A percentile compares a stretch with the other conserved stretches of the same genome.
These are phyloP conservation scores for Mobula birostris DNA, from an alignment of 2,113 vertebrate species.

Conservation along the genomic window DNA sequence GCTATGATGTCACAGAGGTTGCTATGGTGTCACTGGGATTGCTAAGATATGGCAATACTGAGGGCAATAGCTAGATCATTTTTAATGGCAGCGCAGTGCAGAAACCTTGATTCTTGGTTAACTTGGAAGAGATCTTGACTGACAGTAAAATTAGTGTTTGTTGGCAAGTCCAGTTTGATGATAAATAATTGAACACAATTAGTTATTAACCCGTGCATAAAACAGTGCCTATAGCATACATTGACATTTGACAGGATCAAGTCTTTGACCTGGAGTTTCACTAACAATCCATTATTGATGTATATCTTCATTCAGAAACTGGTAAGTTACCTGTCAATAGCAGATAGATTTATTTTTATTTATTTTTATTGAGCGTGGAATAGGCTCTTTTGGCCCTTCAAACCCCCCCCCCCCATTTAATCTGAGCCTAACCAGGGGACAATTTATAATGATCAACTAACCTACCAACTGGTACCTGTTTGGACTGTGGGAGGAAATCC, in stretches of 20 bases:
- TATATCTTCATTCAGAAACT: neutral
- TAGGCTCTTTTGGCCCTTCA: too few relatives aligned
- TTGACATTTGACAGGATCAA: neutral
- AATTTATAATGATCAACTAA: too few relatives aligned
- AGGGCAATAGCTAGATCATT: neutral
- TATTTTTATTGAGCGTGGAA: too few relatives aligned
- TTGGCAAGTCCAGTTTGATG: neutral
- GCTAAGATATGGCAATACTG: neutral
- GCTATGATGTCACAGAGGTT: too few relatives aligned
- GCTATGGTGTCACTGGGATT: neutral
- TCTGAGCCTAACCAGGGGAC: too few relatives aligned
- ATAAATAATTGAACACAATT: neutral
- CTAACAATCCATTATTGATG: conserved; percentile 8
- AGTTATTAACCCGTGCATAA: neutral
- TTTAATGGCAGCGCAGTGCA: conserved; percentile 17
- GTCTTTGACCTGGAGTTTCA: neutral
- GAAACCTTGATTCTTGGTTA: neutral
- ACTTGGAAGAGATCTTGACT: conserved; percentile 14
- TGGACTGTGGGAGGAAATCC: too few relatives aligned
- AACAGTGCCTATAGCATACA: neutral
- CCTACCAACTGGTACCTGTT: too few relatives aligned
- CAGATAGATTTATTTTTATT: neutral
- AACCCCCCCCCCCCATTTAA: too few relatives aligned
- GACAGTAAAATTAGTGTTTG: neutral
- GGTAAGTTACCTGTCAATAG: neutral